A percentile compares a stretch with the other conserved stretches of the same genome.
phyloP scores from a whole-genome alignment of 1,140 invertebrate genomes.

The Pseudomyrmex sp. region DNA sequence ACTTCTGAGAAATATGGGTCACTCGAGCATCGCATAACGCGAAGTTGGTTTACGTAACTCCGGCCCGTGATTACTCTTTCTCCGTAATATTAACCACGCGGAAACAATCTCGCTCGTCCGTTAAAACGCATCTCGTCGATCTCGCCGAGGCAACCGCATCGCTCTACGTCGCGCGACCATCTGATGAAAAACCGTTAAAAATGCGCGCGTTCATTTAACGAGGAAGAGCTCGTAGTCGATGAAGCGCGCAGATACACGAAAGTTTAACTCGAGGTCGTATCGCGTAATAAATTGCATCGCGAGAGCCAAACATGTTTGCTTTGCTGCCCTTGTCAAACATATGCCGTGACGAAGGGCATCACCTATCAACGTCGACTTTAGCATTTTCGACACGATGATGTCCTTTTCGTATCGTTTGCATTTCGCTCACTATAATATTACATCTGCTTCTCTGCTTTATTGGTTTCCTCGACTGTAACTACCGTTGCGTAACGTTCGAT shows the following conservation, averaged over 20 bases:
- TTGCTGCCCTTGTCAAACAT: constrained; percentile 74
- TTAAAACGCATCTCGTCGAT: constrained; percentile 19
- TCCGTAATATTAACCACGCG: constrained; percentile 12
- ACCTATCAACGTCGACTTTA: constrained; percentile 25
- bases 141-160: constrained; percentile 24
- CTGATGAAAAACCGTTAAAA: constrained; percentile 36
- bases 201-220: constrained; percentile 46
- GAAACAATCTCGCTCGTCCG: constrained; percentile 55
- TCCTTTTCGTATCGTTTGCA: constrained; percentile 22
- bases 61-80: constrained; percentile 15
- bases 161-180: constrained; percentile 16
- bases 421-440: constrained; percentile 28
- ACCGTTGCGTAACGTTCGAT: constrained; percentile 13
- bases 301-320: constrained; percentile 67
- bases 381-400: constrained; percentile 23
- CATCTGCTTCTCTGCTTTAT: constrained; percentile 18
- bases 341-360: constrained; percentile 62
- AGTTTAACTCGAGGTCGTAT: constrained; percentile 72
- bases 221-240: constrained; percentile 48
- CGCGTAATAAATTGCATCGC: constrained; percentile 74
- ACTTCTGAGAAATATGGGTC: constrained; percentile 38
- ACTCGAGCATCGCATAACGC: constrained; percentile 20
- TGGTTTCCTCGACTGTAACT: constrained; percentile 15
- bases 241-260: constrained; percentile 60
- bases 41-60: constrained; percentile 12